A percentile compares a stretch with the other conserved stretches of the same genome.
These are phyloP conservation scores for Typhlomys cinereus DNA, from an alignment of 2,113 vertebrate genomes.

Conservation along the genomic window DNA sequence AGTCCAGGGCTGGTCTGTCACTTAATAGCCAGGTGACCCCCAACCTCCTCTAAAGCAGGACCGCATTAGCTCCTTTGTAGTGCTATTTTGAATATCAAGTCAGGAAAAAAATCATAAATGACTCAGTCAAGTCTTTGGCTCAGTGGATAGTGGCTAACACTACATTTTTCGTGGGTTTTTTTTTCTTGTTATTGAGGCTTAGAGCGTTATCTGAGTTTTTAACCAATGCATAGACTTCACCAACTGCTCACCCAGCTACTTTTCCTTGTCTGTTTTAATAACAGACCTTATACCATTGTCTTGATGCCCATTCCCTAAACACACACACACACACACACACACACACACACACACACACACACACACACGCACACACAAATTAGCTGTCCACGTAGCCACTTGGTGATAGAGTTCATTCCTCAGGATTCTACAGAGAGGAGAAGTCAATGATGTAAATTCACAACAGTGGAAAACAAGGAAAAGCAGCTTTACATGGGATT, in stretches of 20 bases:
- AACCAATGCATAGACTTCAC: background rate
- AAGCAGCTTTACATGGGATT: background rate
- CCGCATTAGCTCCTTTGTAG: background rate
- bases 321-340: background rate
- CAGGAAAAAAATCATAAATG: background rate
- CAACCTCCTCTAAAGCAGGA: background rate
- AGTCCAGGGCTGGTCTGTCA: background rate
- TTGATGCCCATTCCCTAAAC: accelerated
- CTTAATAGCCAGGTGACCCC: background rate
- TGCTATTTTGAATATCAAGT: background rate
- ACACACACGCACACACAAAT: background rate
- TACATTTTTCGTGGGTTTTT: no score
- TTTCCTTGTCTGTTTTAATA: background rate
- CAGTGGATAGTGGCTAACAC: background rate
- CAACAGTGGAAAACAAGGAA: background rate
- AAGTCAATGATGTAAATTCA: background rate
- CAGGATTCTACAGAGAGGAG: background rate
- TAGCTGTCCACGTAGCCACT: background rate
- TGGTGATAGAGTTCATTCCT: background rate
- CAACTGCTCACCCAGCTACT: background rate
- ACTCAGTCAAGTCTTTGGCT: background rate
- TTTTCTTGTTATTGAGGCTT: background rate
- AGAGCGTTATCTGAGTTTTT: background rate
- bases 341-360: background rate
- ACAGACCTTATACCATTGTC: background rate